Conservation (phyloP, 2,888 invertebrate genomes). For the Aplocera efformata region DNA sequence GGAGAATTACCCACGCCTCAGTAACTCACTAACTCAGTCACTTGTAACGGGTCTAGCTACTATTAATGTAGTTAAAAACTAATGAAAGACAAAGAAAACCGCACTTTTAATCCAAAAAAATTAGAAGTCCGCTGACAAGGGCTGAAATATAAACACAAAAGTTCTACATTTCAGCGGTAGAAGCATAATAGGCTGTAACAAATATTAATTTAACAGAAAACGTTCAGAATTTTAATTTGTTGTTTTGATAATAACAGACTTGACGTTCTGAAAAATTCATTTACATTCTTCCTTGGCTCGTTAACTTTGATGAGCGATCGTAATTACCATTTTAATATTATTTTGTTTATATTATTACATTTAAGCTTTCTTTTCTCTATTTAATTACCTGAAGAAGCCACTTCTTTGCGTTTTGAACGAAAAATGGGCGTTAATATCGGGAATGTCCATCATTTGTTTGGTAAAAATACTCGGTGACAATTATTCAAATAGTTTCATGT, state of each 20-base stretch:
- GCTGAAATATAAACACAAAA: too few species aligned
- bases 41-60: too few species aligned
- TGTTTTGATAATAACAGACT: conserved; percentile 1
- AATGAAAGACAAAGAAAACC: neutral
- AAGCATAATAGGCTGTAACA: too few species aligned
- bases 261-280: conserved; percentile 4
- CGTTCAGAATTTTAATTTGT: neutral
- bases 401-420: too few species aligned
- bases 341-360: conserved; percentile 12
- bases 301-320: conserved; percentile 18
- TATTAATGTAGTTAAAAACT: too few species aligned
- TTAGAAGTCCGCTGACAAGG: too few species aligned
- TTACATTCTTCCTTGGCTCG: conserved; percentile 9
- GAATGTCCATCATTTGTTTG: conserved; percentile 23
- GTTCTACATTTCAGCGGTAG: too few species aligned
- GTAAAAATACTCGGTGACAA: conserved; percentile 40
- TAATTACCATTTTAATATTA: conserved; percentile 19
- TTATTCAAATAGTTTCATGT: conserved; percentile 51
- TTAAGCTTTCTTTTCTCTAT: conserved; percentile 18
- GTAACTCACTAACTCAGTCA: too few species aligned
- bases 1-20: too few species aligned
- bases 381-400: conserved; percentile 15
- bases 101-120: too few species aligned
- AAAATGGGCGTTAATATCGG: too few species aligned
- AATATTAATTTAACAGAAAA: too few species aligned